Conservation (phyloP, 2,888 invertebrate genomes). For the Philaethria dido region DNA sequence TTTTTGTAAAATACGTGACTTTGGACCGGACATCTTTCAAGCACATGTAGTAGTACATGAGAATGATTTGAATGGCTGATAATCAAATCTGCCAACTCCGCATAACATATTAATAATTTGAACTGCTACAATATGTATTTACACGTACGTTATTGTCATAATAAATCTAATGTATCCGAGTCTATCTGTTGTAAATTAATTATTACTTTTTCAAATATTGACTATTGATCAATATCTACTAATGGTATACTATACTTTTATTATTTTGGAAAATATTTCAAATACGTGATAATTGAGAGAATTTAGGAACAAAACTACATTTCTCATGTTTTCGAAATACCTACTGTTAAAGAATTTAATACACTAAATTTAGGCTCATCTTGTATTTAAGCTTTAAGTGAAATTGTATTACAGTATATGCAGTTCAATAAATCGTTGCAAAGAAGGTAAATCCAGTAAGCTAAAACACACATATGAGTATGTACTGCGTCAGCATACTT, state of each 20-base stretch:
- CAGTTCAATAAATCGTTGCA: neutral
- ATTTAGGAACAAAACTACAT: no score
- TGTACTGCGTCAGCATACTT: constrained; percentile 11
- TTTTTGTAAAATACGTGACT: constrained; percentile 13
- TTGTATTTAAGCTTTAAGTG: no score
- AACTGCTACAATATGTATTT: neutral
- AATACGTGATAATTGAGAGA: no score
- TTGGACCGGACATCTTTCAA: neutral
- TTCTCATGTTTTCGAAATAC: no score
- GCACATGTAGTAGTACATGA: neutral
- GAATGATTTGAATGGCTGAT: constrained; percentile 5
- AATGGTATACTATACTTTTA: no score
- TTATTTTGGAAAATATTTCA: no score
- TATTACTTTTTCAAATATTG: no score
- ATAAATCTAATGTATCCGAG: neutral
- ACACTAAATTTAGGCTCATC: no score
- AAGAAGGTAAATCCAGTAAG: constrained; percentile 3
- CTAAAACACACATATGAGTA: neutral
- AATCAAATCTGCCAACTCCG: neutral
- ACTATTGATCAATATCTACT: neutral
- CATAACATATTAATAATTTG: neutral
- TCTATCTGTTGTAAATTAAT: neutral
- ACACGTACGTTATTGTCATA: constrained; percentile 5
- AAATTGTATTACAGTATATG: neutral
- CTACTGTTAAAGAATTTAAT: no score